Conservation (phyloP, 2,888 invertebrate genomes). For the Empis livida region DNA sequence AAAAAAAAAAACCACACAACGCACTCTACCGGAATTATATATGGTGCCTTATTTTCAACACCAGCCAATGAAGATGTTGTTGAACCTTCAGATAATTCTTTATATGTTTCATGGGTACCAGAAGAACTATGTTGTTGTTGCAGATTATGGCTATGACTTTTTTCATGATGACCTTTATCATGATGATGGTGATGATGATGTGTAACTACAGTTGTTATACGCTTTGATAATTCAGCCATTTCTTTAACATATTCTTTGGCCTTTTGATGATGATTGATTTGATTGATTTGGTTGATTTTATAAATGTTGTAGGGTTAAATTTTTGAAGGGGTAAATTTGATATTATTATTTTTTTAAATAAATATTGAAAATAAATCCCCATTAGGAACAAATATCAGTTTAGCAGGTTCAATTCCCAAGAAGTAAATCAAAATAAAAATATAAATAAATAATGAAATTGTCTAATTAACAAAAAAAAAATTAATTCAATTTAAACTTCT, state of each 20-base stretch:
- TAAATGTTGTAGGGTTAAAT: no score
- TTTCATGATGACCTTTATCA: slow-evolving; percentile 15
- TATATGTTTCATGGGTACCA: slow-evolving; percentile 32
- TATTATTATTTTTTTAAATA: no score
- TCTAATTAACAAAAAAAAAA: no score
- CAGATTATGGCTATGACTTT: slow-evolving; percentile 15
- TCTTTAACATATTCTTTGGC: slow-evolving; percentile 32
- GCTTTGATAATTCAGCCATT: slow-evolving; percentile 30
- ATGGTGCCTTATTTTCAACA: slow-evolving; percentile 15
- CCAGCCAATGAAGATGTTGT: slow-evolving; percentile 8
- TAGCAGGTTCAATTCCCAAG: no score
- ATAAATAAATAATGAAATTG: no score
- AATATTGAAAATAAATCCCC: no score
- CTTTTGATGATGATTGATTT: slow-evolving; percentile 19
- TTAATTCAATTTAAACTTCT: no score
- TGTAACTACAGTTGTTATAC: slow-evolving; percentile 28
- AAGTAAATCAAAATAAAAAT: no score
- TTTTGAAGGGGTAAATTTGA: no score
- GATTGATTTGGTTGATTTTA: no score
- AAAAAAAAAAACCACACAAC: slow-evolving; percentile 8
- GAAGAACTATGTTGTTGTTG: slow-evolving; percentile 14
- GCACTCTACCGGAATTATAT: slow-evolving; percentile 38
- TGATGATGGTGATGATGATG: slow-evolving; percentile 25
- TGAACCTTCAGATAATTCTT: slow-evolving; percentile 29
- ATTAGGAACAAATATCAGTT: no score